These are phyloP conservation scores for Oscheius sp. DNA, from an alignment of 2,888 invertebrate species.

Conservation along the genomic window DNA sequence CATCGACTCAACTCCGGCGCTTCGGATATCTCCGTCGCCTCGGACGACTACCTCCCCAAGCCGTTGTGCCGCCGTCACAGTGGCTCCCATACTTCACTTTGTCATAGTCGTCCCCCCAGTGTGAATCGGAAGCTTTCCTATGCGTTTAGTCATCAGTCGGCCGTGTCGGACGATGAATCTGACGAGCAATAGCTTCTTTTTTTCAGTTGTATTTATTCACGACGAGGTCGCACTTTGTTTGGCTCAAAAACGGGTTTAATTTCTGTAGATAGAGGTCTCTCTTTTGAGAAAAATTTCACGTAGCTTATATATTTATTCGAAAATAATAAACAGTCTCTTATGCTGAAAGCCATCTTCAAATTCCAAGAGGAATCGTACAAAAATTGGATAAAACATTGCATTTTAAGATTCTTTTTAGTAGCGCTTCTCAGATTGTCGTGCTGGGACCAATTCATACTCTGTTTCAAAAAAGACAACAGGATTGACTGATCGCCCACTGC, in stretches of 20 bases:
- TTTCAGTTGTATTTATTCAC: background rate
- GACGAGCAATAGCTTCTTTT: background rate
- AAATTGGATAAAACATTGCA: too few relatives aligned
- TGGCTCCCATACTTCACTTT: slow-evolving; percentile 37
- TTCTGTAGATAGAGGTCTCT: slow-evolving; percentile 5
- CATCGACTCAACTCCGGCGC: slow-evolving; percentile 49
- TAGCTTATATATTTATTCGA: too few relatives aligned
- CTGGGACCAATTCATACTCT: too few relatives aligned
- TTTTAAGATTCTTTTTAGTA: too few relatives aligned
- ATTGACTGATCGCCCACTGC: too few relatives aligned
- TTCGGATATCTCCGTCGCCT: slow-evolving; percentile 35
- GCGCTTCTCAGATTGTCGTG: too few relatives aligned
- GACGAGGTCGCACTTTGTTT: slow-evolving; percentile 5
- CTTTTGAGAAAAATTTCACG: too few relatives aligned
- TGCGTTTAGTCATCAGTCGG: slow-evolving; percentile 44
- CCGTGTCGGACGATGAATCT: slow-evolving; percentile 21
- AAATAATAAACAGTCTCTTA: too few relatives aligned
- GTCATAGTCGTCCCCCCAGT: slow-evolving; percentile 47
- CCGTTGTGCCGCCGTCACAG: slow-evolving; percentile 64
- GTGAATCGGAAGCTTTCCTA: slow-evolving; percentile 53
- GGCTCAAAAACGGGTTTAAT: background rate
- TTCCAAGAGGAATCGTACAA: too few relatives aligned
- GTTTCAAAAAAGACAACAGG: too few relatives aligned
- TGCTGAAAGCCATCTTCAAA: too few relatives aligned
- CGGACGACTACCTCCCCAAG: slow-evolving; percentile 55